These are phyloP conservation scores for Xiphorhynchus erythropygius DNA, from an alignment of 2,797 vertebrate species.

Conservation along the genomic window DNA sequence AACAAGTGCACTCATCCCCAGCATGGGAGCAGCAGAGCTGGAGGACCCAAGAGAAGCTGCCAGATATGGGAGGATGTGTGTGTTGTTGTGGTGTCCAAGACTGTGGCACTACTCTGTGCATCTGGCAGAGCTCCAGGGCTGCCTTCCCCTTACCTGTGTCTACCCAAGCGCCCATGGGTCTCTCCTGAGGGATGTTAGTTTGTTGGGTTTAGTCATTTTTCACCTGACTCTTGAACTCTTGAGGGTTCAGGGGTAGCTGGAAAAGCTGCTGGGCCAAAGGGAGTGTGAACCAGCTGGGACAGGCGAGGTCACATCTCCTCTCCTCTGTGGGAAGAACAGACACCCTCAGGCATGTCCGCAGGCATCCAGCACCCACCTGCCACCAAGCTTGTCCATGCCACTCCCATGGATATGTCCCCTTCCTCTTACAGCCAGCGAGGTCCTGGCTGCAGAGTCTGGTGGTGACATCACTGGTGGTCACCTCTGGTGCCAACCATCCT, in stretches of 20 bases:
- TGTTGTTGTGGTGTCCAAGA: background rate
- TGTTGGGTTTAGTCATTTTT: background rate
- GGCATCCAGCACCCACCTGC: background rate
- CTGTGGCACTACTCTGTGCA: accelerated
- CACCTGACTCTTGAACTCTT: background rate
- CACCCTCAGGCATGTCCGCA: background rate
- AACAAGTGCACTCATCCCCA: background rate
- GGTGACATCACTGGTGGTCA: background rate
- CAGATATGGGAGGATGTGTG: background rate
- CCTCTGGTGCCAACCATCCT: background rate
- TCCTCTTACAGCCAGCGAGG: background rate
- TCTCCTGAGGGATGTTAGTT: background rate
- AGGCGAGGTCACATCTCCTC: conserved; percentile 32
- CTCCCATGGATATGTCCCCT: background rate
- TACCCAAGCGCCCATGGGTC: background rate
- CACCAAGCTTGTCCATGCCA: accelerated
- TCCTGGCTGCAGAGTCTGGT: background rate
- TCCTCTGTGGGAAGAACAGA: conserved; percentile 61
- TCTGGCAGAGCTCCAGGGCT: background rate
- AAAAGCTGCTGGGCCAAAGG: background rate
- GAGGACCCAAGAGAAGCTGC: background rate
- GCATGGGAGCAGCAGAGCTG: background rate
- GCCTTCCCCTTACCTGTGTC: background rate
- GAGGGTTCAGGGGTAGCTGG: background rate
- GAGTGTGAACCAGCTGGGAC: accelerated